Base-by-base conservation (phyloP, 2,113 vertebrate species). In the Tapirus terrestris region DNA sequence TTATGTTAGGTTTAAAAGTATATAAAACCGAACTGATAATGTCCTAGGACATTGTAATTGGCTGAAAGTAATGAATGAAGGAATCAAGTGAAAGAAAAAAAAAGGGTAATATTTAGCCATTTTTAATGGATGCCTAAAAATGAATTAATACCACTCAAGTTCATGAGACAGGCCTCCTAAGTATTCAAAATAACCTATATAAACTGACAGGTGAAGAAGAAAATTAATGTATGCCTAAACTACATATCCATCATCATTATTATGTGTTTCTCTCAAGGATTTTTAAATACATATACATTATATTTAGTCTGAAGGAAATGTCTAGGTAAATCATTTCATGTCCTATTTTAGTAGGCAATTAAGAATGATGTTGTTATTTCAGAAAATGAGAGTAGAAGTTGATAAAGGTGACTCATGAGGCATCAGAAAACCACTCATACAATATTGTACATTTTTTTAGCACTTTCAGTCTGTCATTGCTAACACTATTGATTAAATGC, bases 301-400 rank as follows among this genome's bases (percentile, higher is more conserved):
- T 91, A 95, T 94, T 86, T 94, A 96, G 76, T 63, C 61, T 95
- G 68, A 98, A 93, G 94, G 56, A 97, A 94, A 96, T 68, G 72
- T 84, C 68, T 90, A 86, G 29, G 63, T 90, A 97, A 88, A 93
- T 96, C 83, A 95, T 89, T 95, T 90, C 80, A 96, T 73, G 45
- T 87, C 53, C 79, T 90, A 75, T 92, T 97, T 98, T 97, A 97
- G 70, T 77, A 89, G 65, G 85, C 95, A 97, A 96, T 97, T 98
- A 97, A 96, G 89, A 96, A 96, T 68, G 77, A 93, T 94, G 81
- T 29, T 94, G 23, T 96, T 96, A 97, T 94, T 97, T 97, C 58
- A 84, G 85, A 98, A 97, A 93, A 97, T 90, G 82, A 91, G 87
- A 87, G 53, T 88, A 80, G 56, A 97, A 81, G 39, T 70, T 92